These are phyloP conservation scores for Pedicia rivosa DNA, from an alignment of 2,888 invertebrate genomes.

Conservation along the genomic window DNA sequence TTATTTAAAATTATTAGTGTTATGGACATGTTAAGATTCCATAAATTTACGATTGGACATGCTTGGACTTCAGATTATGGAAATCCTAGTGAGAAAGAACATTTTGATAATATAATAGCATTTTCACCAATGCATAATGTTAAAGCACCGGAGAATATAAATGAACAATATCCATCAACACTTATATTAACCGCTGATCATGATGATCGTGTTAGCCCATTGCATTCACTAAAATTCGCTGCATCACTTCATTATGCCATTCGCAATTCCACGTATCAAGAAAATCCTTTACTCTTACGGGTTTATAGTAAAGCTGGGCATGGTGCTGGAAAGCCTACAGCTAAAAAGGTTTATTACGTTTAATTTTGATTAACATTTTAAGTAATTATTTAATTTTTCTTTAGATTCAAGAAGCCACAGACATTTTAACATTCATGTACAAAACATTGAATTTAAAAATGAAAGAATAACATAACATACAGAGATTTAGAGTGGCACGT, in stretches of 20 bases:
- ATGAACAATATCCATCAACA: constrained; percentile 73
- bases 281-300: constrained; percentile 71
- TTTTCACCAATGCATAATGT: constrained; percentile 94
- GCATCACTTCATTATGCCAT: constrained; percentile 74
- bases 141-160: constrained; percentile 40
- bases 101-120: constrained; percentile 70
- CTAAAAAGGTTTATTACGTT: constrained; percentile 56
- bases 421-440: constrained; percentile 46
- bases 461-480: too few relatives aligned
- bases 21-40: constrained; percentile 92
- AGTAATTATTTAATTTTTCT: constrained; percentile 23
- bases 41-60: constrained; percentile 95
- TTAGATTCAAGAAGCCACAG: constrained; percentile 86
- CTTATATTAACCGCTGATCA: constrained; percentile 93
- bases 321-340: constrained; percentile 91
- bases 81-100: constrained; percentile 67
- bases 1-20: constrained; percentile 45
- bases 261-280: constrained; percentile 44
- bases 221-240: constrained; percentile 90
- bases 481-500: too few relatives aligned
- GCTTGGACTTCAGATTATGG: constrained; percentile 96
- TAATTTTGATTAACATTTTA: constrained; percentile 6
- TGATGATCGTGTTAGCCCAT: constrained; percentile 94
- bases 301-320: constrained; percentile 95
- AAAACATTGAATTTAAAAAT: not conserved